Evolutionary conservation across 2,113 vertebrate genomes (phyloP).

Genomic region (Polypterus bichir): DNA sequence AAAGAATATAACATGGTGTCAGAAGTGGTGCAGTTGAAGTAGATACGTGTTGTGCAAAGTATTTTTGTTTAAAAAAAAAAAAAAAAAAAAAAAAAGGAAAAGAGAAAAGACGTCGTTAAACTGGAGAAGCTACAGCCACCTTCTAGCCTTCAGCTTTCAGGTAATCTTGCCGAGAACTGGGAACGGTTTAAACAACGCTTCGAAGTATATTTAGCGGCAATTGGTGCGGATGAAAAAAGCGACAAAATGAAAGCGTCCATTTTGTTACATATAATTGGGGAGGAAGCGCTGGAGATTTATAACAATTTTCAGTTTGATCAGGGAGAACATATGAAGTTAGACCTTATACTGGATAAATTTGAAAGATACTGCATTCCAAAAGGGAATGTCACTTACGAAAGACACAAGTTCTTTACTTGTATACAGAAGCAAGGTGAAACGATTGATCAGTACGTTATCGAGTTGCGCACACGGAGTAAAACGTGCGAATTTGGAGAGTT

Average conservation of each 20-base stretch:
- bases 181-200: neutral
- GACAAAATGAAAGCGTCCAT: neutral
- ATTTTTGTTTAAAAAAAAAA: too few relatives aligned
- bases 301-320: neutral
- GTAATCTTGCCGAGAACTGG: neutral
- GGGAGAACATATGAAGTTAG: neutral
- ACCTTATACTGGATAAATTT: neutral
- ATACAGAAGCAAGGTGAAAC: neutral
- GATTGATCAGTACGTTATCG: neutral
- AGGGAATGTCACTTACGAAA: neutral
- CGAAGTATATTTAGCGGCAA: neutral
- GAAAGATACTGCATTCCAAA: neutral
- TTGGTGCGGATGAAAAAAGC: neutral
- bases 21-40: too few relatives aligned
- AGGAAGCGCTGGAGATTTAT: neutral
- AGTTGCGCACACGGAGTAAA: neutral
- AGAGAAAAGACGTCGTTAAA: too few relatives aligned
- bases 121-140: too few relatives aligned
- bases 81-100: too few relatives aligned
- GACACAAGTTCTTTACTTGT: neutral
- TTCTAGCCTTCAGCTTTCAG: neutral
- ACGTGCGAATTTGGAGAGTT: neutral
- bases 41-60: too few relatives aligned
- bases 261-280: neutral
- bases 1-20: too few relatives aligned